Conservation (phyloP, 2,113 vertebrate genomes). For the Osmerus mordax region DNA sequence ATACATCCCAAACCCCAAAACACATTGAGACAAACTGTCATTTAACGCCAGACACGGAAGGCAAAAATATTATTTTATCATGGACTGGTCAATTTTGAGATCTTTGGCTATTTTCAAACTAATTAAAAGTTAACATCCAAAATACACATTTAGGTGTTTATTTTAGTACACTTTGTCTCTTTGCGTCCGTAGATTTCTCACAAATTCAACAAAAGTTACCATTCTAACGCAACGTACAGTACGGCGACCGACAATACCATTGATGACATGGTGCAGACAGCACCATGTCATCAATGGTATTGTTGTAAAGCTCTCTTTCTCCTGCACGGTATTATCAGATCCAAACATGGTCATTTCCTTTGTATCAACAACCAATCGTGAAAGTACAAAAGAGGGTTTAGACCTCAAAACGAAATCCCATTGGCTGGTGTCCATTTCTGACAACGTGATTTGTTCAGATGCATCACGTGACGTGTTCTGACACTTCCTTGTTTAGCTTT, state of each 20-base stretch:
- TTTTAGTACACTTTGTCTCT: slow-evolving; percentile 1
- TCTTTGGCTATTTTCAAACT: slow-evolving; percentile 3
- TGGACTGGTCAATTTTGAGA: slow-evolving; percentile 5
- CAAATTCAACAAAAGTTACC: slow-evolving; percentile 5
- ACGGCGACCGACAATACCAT: too few relatives aligned
- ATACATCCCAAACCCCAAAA: too few relatives aligned
- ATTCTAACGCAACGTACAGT: slow-evolving; percentile 1
- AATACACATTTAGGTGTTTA: slow-evolving; percentile 13
- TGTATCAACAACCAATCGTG: too few relatives aligned
- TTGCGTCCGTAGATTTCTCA: not conserved
- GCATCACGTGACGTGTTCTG: not conserved
- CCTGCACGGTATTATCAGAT: too few relatives aligned
- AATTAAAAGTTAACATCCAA: not conserved
- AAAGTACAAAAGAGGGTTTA: too few relatives aligned
- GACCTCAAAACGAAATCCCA: too few relatives aligned
- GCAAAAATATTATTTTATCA: not conserved
- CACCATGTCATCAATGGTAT: not conserved
- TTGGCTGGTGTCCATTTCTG: not conserved
- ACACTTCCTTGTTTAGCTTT: too few relatives aligned
- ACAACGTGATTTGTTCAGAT: not conserved
- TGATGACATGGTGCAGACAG: too few relatives aligned
- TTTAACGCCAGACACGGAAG: not conserved
- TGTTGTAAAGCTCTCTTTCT: too few relatives aligned
- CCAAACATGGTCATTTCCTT: too few relatives aligned
- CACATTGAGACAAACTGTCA: too few relatives aligned